phyloP scores from a whole-genome alignment of 2,113 vertebrate species.

The Nanorana parkeri region DNA sequence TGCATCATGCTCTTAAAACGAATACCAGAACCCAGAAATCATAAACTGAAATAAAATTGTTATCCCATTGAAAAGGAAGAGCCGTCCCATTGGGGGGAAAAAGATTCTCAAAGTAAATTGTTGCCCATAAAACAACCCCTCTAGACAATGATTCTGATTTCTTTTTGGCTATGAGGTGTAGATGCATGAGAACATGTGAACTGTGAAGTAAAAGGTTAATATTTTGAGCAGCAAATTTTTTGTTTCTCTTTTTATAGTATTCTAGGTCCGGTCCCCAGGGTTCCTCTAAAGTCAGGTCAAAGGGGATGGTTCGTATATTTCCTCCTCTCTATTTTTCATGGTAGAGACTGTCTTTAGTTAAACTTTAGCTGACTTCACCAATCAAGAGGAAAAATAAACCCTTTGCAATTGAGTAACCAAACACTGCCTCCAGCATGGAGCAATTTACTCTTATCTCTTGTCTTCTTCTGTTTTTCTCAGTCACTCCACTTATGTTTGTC shows the following conservation, averaged over 20 bases:
- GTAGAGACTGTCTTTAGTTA: conserved; percentile 40
- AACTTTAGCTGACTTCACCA: conserved; percentile 10
- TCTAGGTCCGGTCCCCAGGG: not conserved
- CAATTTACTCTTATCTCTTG: conserved; percentile 49
- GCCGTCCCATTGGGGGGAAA: no score
- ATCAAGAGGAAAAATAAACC: conserved; percentile 29
- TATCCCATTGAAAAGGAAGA: no score
- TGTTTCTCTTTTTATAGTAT: fast-evolving
- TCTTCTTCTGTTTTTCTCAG: conserved; percentile 53
- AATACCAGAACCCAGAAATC: no score
- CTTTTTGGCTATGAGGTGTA: conserved; percentile 7
- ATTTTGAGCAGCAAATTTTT: conserved; percentile 17
- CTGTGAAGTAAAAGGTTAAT: not conserved
- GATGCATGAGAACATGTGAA: not conserved
- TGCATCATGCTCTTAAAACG: no score
- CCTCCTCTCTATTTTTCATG: conserved; percentile 30
- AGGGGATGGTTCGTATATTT: fast-evolving
- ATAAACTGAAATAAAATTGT: no score
- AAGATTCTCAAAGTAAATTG: no score
- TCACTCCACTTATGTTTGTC: not conserved
- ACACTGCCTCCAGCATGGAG: conserved; percentile 17
- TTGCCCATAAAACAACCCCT: no score
- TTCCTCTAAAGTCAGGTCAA: not conserved
- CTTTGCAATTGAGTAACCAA: conserved; percentile 40
- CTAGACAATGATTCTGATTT: not conserved